Percentiles rank a stretch among this genome's conserved stretches.
These are phyloP conservation scores for Heterocephalus glaber DNA, from an alignment of 2,113 vertebrate genomes.

Conservation along the genomic window DNA sequence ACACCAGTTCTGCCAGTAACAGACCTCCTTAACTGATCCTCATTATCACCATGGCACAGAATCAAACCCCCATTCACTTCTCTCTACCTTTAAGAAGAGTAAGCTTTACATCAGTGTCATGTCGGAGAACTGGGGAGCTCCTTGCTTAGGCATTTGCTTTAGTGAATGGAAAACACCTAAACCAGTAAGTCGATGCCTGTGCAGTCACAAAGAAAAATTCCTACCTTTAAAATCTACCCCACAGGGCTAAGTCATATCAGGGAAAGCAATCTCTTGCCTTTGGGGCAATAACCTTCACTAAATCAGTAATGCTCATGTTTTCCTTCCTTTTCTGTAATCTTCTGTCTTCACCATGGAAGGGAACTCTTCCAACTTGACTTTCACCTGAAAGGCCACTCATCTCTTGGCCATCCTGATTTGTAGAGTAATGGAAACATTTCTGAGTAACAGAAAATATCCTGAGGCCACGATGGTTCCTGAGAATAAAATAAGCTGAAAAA, in stretches of 20 bases:
- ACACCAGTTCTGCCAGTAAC: conserved; percentile 77
- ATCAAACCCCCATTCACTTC: conserved; percentile 67
- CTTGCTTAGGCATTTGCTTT: conserved; percentile 45
- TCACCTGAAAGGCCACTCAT: conserved; percentile 60
- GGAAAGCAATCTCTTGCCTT: conserved; percentile 24
- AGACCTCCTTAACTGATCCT: conserved; percentile 72
- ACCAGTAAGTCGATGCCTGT: neutral
- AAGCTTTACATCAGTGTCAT: conserved; percentile 63
- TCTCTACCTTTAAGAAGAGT: conserved; percentile 53
- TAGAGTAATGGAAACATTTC: conserved; percentile 63
- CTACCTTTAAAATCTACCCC: neutral
- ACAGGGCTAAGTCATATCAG: neutral
- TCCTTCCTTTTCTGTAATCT: neutral
- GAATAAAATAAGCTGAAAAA: conserved; percentile 62
- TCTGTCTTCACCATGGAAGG: neutral
- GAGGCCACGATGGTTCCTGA: conserved; percentile 40
- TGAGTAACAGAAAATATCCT: conserved; percentile 70
- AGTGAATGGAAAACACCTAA: neutral
- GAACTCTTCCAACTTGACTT: conserved; percentile 50
- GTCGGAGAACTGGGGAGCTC: conserved; percentile 40
- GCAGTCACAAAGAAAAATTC: neutral
- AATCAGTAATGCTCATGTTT: neutral
- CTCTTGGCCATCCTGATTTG: conserved; percentile 40
- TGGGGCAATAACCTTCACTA: neutral
- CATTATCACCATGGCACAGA: conserved; percentile 75